These are phyloP conservation scores for Falco novaeseelandiae DNA, from an alignment of 2,797 vertebrate genomes.

Conservation along the genomic window DNA sequence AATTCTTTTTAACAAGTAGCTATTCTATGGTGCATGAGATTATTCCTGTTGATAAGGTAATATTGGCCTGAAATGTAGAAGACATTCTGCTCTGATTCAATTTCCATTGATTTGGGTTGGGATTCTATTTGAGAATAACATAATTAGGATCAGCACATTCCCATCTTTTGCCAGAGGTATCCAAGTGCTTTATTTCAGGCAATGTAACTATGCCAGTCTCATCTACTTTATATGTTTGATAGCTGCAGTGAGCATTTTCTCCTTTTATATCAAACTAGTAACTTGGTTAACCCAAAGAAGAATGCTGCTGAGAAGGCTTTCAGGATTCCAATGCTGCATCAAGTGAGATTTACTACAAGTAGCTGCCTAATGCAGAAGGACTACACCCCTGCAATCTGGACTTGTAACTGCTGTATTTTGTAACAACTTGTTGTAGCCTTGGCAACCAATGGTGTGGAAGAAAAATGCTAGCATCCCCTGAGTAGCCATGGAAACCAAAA, in stretches of 20 bases:
- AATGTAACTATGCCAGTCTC: neutral
- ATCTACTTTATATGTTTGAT: neutral
- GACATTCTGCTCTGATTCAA: neutral
- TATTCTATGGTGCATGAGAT: neutral
- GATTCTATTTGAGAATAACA: neutral
- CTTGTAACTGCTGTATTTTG: neutral
- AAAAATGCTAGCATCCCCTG: neutral
- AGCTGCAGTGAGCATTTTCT: neutral
- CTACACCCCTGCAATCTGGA: neutral
- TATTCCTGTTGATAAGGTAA: neutral
- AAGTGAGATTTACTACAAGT: neutral
- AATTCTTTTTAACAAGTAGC: neutral
- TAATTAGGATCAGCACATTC: neutral
- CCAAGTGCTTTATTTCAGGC: neutral
- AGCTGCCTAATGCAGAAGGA: neutral
- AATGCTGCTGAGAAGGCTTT: neutral
- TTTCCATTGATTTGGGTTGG: neutral
- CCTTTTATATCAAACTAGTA: neutral
- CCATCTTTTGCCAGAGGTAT: neutral
- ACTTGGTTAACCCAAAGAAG: neutral
- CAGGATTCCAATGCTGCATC: neutral
- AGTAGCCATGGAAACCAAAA: slow-evolving; percentile 15
- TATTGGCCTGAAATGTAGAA: neutral
- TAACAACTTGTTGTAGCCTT: slow-evolving; percentile 13
- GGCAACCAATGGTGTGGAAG: neutral